phyloP scores from a whole-genome alignment of 2,797 vertebrate genomes.

The Okamejei kenojei region DNA sequence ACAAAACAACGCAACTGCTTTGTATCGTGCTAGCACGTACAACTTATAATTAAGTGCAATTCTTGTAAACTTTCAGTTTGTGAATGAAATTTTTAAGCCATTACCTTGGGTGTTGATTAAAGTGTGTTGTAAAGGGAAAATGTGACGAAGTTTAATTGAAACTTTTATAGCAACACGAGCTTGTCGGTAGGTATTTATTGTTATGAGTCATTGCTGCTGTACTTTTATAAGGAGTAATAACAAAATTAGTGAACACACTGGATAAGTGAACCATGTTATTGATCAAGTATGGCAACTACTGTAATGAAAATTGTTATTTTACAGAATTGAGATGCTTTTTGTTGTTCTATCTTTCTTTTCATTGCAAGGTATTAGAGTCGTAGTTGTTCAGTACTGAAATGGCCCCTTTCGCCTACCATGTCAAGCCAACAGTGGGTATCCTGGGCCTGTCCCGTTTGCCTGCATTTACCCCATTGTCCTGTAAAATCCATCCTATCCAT shows the following conservation, averaged over 20 bases:
- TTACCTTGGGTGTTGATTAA: constrained; percentile 17
- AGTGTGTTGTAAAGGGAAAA: constrained; percentile 22
- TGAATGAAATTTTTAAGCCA: constrained; percentile 34
- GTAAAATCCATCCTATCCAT: no score
- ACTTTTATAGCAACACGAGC: constrained; percentile 19
- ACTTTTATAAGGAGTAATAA: neutral
- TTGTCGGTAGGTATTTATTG: constrained; percentile 5
- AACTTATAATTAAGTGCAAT: constrained; percentile 37
- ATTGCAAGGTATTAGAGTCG: neutral
- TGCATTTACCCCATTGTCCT: no score
- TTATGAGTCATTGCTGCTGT: neutral
- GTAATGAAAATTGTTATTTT: neutral
- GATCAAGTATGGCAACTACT: neutral
- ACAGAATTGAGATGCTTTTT: neutral
- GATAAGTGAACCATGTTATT: neutral
- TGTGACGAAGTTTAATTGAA: constrained; percentile 3
- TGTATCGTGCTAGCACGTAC: constrained; percentile 14
- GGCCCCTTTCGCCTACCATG: no score
- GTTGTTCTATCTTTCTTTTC: neutral
- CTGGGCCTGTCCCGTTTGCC: no score
- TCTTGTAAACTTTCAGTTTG: constrained; percentile 13
- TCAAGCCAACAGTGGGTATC: no score
- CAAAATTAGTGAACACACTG: constrained; percentile 15
- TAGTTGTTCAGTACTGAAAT: no score
- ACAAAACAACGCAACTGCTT: constrained; percentile 14